phyloP scores from a whole-genome alignment of 1,140 invertebrate genomes.

The Andrena cerasifolii region DNA sequence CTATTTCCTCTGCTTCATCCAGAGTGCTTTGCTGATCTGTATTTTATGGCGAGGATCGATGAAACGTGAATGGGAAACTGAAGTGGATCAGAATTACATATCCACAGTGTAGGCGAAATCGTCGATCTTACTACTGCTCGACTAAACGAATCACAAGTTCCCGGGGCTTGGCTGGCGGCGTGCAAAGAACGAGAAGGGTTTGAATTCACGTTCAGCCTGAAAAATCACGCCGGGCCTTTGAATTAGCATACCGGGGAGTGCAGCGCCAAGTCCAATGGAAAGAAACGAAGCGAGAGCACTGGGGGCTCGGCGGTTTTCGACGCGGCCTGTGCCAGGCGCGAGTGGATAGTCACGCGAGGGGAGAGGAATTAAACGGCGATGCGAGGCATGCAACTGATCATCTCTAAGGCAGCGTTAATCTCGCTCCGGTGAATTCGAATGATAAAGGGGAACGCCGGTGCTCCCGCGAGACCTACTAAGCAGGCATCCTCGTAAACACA shows the following conservation, averaged over 20 bases:
- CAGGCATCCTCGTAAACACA: slow-evolving; percentile 66
- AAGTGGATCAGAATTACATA: too few relatives aligned
- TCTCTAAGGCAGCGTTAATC: slow-evolving; percentile 50
- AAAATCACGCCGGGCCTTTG: neutral
- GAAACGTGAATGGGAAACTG: too few relatives aligned
- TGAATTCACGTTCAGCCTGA: neutral
- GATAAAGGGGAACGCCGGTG: slow-evolving; percentile 74
- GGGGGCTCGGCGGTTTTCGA: neutral
- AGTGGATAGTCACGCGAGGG: neutral
- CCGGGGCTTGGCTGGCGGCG: too few relatives aligned
- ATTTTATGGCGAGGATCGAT: too few relatives aligned
- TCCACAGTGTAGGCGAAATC: too few relatives aligned
- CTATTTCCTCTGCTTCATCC: too few relatives aligned
- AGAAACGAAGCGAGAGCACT: neutral
- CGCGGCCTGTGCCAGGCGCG: too few relatives aligned
- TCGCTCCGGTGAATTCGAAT: slow-evolving; percentile 67
- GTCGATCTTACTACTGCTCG: too few relatives aligned
- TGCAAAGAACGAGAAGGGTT: neutral
- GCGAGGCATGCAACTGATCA: neutral
- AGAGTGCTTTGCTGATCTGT: too few relatives aligned
- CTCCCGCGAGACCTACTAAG: slow-evolving; percentile 62
- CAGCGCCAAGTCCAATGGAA: too few relatives aligned
- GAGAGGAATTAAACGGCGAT: slow-evolving; percentile 11
- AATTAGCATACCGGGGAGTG: neutral
- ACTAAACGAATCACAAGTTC: too few relatives aligned